Base-by-base conservation (phyloP, 2,113 vertebrate genomes). In the Laterallus jamaicensis region DNA sequence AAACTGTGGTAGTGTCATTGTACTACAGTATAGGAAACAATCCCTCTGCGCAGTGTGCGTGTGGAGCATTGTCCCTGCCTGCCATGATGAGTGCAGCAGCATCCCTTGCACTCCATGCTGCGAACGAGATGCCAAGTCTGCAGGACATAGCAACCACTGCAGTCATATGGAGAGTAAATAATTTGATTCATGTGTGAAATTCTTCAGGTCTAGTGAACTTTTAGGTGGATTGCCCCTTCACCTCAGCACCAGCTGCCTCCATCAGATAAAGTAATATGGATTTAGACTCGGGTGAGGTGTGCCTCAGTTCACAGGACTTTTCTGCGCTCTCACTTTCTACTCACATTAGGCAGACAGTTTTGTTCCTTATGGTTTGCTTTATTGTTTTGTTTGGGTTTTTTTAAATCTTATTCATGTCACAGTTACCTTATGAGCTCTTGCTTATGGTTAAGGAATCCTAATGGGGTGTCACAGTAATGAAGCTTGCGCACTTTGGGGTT, bases 61-160 rank as follows among this genome's bases (percentile, higher is more conserved):
- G 37, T 4, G 16, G 18, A 24, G 54, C 5, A 15, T 44, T 5
- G 17, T 47, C 66, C 14, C 44, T 40, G 26, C 8, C 14, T 42
- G 31, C 49, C 5, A 0, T 11, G 11, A 9, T 21, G 32, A 10
- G 3, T 54, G 58, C 58, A 40, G 82, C 49, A 40, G 21, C 13
- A 2, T 13, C 3, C 9, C 0, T 0, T 56, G 16, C 5, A 2
- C 32, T 15, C 6, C 3, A 0, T 20, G 37, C 40, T 42, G 22
- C 11, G 5, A 39, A 12, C 39, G 9, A 28, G 52, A 20, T 18
- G n/a, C 29, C 21, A 0, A 13, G 21, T 25, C 59, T 79, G 13
- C 71, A 40, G 54, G 22, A 56, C 19, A 12, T 16, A 28, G 31
- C 19, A 44, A 11, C 42, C 6, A 20, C 28, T 13, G 2, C 11